These are phyloP conservation scores for Microtus ochrogaster DNA, from an alignment of 2,113 vertebrate genomes.

Conservation along the genomic window DNA sequence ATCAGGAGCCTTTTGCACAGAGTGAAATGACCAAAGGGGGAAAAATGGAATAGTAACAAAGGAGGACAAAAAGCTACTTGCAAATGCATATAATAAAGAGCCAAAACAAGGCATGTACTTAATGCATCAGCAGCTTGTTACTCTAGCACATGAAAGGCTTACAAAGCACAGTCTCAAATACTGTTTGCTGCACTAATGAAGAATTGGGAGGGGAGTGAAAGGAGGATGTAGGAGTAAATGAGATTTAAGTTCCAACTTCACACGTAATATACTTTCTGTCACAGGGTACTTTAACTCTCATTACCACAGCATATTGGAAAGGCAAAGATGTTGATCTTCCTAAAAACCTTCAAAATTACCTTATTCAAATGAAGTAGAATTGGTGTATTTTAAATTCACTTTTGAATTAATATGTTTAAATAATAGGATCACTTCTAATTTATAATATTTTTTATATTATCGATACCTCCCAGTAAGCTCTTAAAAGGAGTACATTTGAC, in stretches of 20 bases:
- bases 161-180: background rate
- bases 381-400: constrained; percentile 42
- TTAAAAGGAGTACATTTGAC: background rate
- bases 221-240: background rate
- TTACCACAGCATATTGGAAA: constrained; percentile 28
- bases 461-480: background rate
- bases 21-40: background rate
- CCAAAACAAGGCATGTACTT: background rate
- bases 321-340: constrained; percentile 35
- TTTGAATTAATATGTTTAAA: constrained; percentile 15
- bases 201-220: background rate
- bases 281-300: constrained; percentile 48
- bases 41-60: background rate
- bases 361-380: constrained; percentile 35
- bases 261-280: constrained; percentile 20
- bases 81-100: background rate
- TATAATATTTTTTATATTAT: background rate
- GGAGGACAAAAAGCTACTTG: background rate
- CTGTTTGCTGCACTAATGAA: background rate
- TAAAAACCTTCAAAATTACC: constrained; percentile 10
- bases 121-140: background rate
- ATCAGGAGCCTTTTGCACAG: background rate
- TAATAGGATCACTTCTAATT: constrained; percentile 7
- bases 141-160: background rate
- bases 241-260: constrained; percentile 36